phyloP scores from a whole-genome alignment of 2,113 vertebrate genomes.

The Corvus moneduloides region DNA sequence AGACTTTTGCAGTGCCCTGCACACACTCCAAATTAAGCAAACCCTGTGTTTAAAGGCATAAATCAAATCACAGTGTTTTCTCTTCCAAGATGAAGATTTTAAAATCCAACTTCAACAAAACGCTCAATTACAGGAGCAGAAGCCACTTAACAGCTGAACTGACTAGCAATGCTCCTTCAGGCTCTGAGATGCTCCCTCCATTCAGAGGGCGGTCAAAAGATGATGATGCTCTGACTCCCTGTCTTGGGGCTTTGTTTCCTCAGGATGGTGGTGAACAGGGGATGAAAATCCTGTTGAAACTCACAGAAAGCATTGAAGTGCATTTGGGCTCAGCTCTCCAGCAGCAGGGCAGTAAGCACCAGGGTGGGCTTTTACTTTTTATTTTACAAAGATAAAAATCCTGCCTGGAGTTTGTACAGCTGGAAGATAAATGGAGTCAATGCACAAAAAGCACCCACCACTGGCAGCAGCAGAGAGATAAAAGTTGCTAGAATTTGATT shows the following conservation, averaged over 20 bases:
- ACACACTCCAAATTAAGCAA: background rate
- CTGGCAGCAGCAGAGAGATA: constrained; percentile 30
- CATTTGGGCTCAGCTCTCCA: background rate
- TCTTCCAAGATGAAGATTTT: background rate
- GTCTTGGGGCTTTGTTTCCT: background rate
- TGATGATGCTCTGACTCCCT: background rate
- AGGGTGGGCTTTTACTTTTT: constrained; percentile 6
- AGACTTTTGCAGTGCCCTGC: background rate
- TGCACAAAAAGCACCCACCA: background rate
- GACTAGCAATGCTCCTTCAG: background rate
- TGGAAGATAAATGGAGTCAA: constrained; percentile 7
- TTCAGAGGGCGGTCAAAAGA: background rate
- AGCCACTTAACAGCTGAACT: background rate
- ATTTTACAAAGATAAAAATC: constrained; percentile 34
- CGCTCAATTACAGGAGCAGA: background rate
- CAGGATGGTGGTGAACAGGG: background rate
- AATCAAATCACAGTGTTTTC: background rate
- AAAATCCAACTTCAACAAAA: background rate
- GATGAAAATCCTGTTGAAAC: background rate
- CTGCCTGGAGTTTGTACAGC: constrained; percentile 38
- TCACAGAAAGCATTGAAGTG: background rate
- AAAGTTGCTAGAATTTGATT: constrained; percentile 55
- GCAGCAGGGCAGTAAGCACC: background rate
- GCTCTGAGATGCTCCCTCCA: background rate
- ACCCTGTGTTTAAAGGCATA: background rate